Evolutionary conservation across 2,113 vertebrate genomes (phyloP), one percentile per base, ranked within the genome.

Genomic region (Amphiprion percula): DNA sequence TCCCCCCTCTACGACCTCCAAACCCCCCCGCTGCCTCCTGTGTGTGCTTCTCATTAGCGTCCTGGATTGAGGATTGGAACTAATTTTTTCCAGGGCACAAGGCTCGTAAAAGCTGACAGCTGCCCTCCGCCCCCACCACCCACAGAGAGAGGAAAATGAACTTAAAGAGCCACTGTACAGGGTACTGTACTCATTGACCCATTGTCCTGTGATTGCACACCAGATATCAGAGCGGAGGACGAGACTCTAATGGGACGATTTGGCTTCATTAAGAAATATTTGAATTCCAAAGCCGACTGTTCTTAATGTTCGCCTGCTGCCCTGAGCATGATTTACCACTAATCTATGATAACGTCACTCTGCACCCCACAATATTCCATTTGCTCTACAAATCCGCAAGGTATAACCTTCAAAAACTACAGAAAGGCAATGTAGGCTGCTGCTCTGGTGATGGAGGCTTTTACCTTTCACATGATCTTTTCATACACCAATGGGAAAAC

Each of bases 21-120:
- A 44, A 1, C 33, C 39, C 65, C 69, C 50, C 60, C 68, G n/a
- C 65, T 60, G 16, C 49, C 33, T 52, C 69, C 71, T 23, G 46
- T 74, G 81, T 86, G 80, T 84, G 80, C 77, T 87, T 93, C 87
- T 91, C 85, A 89, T 90, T 87, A 90, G 74, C 1, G 52, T 73
- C 79, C 86, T 84, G 79, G 71, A 83, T 67, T 26, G 67, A 44
- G 67, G 49, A 85, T 85, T 82, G 87, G 84, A 90, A 90, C 85
- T 68, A 55, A 68, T 82, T 87, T 86, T 82, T 87, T 83, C 85
- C 87, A 80, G 82, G 62, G 79, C 71, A 79, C 19, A 9, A 60
- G 46, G 71, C 69, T 89, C n/a, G 46, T 87, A 85, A 87, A 88
- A 72, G 61, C 67, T 58, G 83, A 91, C 87, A 85, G 82, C 84